Percentiles rank a stretch among this genome's conserved stretches.
phyloP scores from a whole-genome alignment of 2,797 vertebrate genomes.

The Orientallactaga sibirica region DNA sequence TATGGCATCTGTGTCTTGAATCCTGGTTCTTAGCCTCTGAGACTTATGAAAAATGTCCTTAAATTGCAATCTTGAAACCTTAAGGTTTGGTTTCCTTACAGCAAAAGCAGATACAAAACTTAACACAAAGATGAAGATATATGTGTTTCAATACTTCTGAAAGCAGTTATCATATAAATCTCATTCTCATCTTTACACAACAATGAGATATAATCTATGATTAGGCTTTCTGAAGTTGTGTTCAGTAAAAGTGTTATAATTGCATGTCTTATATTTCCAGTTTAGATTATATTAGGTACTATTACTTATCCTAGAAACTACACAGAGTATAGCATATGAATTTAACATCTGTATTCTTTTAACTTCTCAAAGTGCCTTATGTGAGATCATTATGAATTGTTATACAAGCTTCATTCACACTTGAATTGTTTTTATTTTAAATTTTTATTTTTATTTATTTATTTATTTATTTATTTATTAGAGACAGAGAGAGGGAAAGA shows the following conservation, averaged over 20 bases:
- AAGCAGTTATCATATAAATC: constrained; percentile 36
- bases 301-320: background rate
- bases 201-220: constrained; percentile 19
- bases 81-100: background rate
- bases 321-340: constrained; percentile 40
- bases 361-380: constrained; percentile 52
- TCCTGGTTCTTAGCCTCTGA: background rate
- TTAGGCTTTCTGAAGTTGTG: background rate
- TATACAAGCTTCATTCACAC: constrained; percentile 57
- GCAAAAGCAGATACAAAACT: background rate
- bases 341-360: constrained; percentile 71
- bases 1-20: background rate
- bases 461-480: too few species aligned
- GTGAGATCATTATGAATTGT: background rate
- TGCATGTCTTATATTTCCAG: constrained; percentile 26
- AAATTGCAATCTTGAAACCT: background rate
- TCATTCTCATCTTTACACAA: constrained; percentile 11
- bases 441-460: background rate
- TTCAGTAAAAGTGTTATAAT: constrained; percentile 17
- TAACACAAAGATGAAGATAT: constrained; percentile 26
- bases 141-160: background rate
- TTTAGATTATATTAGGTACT: constrained; percentile 17
- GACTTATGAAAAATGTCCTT: background rate
- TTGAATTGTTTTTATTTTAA: constrained; percentile 56
- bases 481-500: too few species aligned